A percentile compares a stretch with the other conserved stretches of the same genome.
Conservation (phyloP, 2,113 vertebrate genomes). For the Ivindomyrus marchei region DNA sequence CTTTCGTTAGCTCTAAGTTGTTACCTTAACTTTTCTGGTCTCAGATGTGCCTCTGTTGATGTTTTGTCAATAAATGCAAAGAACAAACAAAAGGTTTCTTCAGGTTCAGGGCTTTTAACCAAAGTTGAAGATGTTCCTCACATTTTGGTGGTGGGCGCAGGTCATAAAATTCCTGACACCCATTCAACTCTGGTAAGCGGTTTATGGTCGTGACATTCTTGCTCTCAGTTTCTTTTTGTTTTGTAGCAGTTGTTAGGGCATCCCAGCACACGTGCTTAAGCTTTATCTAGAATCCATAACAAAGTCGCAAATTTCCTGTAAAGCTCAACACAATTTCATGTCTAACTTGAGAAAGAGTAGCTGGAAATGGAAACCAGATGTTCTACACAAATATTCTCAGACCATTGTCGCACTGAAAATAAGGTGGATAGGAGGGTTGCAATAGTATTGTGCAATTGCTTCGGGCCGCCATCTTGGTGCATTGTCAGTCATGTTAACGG, state of each 20-base stretch:
- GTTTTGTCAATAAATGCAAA: not conserved
- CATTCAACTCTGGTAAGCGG: not conserved
- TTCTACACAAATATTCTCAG: not conserved
- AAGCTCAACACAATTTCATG: not conserved
- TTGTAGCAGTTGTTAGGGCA: not conserved
- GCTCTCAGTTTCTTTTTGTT: not conserved
- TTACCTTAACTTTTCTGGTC: not conserved
- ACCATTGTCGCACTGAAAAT: not conserved
- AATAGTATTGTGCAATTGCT: not conserved
- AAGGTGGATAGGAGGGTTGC: not conserved
- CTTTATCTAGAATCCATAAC: not conserved
- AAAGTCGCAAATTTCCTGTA: not conserved
- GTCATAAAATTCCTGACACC: not conserved
- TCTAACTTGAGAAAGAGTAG: not conserved
- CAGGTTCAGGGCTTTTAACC: not conserved
- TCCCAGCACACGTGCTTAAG: not conserved
- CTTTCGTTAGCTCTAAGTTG: not conserved
- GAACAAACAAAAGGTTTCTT: not conserved
- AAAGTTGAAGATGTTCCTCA: not conserved
- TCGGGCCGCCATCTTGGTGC: not conserved
- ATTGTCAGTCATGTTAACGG: not conserved
- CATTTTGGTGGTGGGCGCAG: not conserved
- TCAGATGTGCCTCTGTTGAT: not conserved
- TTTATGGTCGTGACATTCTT: not conserved
- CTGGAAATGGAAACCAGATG: not conserved